These are phyloP conservation scores for Dryocosmus kuriphilus DNA, from an alignment of 2,888 invertebrate species.

Conservation along the genomic window DNA sequence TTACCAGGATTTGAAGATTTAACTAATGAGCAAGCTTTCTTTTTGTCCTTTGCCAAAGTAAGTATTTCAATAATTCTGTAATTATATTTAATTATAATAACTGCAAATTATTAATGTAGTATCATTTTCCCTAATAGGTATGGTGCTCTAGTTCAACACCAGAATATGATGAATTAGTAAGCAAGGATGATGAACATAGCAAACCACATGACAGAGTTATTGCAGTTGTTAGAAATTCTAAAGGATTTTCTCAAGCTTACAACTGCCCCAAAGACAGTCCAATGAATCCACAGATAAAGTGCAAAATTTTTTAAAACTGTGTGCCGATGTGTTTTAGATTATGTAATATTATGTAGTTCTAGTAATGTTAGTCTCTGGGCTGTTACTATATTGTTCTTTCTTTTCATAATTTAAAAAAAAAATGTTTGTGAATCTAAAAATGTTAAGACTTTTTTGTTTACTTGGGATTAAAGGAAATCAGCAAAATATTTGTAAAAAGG, in stretches of 20 bases:
- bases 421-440: too few species aligned
- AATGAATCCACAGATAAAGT: slow-evolving; percentile 28
- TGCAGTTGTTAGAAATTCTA: slow-evolving; percentile 19
- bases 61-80: slow-evolving; percentile 41
- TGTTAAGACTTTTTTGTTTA: too few species aligned
- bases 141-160: slow-evolving; percentile 16
- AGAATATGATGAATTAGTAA: slow-evolving; percentile 13
- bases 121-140: background rate
- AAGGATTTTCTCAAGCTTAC: slow-evolving; percentile 26
- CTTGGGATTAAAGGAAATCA: too few species aligned
- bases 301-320: background rate
- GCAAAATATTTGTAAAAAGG: too few species aligned
- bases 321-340: too few species aligned
- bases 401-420: too few species aligned
- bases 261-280: slow-evolving; percentile 3
- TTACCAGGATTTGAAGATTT: slow-evolving; percentile 72
- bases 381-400: too few species aligned
- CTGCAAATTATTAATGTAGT: too few species aligned
- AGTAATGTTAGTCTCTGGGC: too few species aligned
- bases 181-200: slow-evolving; percentile 2
- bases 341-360: too few species aligned
- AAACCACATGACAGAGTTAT: background rate
- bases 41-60: slow-evolving; percentile 74
- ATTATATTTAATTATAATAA: too few species aligned
- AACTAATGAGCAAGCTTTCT: slow-evolving; percentile 74